Percentiles rank a stretch among this genome's conserved stretches.
Conservation (phyloP, 1,140 invertebrate genomes). For the Drosophila funebris region DNA sequence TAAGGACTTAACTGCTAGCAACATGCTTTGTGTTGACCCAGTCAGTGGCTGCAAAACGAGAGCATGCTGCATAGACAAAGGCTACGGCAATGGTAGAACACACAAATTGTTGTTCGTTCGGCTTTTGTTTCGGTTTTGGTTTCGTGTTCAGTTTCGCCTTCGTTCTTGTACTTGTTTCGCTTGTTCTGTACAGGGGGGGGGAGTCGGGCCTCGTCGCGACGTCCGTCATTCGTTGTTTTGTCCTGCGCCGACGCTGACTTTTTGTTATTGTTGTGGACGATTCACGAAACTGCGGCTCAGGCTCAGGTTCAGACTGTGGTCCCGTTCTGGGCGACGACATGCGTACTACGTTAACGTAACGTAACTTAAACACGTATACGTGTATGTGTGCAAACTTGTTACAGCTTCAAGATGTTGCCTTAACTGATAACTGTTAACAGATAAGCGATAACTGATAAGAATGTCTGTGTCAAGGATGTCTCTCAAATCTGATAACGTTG, state of each 20-base stretch:
- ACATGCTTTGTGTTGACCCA: slow-evolving; percentile 54
- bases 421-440: slow-evolving; percentile 22
- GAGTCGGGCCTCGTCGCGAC: neutral
- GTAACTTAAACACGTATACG: slow-evolving; percentile 8
- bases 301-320: neutral
- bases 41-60: slow-evolving; percentile 23
- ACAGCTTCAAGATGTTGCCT: slow-evolving; percentile 6
- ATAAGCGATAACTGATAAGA: slow-evolving; percentile 12
- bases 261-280: slow-evolving; percentile 31
- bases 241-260: slow-evolving; percentile 41
- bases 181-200: neutral
- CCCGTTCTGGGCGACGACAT: slow-evolving; percentile 21
- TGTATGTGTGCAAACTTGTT: slow-evolving; percentile 16
- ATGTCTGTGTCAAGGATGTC: slow-evolving; percentile 15
- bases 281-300: slow-evolving; percentile 3
- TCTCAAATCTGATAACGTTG: neutral
- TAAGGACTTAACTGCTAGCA: slow-evolving; percentile 48
- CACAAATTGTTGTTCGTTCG: slow-evolving; percentile 24
- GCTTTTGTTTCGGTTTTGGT: slow-evolving; percentile 2
- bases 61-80: neutral
- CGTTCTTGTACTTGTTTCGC: slow-evolving; percentile 1
- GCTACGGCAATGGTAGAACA: neutral
- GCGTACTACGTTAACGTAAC: slow-evolving; percentile 39
- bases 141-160: slow-evolving; percentile 1
- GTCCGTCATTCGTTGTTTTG: slow-evolving; percentile 5